Conservation (phyloP, 2,888 invertebrate species). For the Sphaerophoria taeniata region DNA sequence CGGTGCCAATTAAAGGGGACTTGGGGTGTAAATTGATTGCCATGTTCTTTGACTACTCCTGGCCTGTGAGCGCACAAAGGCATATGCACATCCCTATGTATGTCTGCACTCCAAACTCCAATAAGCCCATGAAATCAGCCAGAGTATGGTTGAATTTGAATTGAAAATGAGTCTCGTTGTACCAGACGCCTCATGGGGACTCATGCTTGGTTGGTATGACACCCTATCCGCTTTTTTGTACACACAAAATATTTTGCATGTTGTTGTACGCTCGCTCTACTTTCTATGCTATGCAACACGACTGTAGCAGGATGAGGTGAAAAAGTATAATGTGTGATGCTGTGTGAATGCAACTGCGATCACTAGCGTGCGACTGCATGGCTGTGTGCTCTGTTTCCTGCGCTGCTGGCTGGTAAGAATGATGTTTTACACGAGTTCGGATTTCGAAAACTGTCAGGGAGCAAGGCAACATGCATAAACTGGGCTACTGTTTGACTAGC, state of each 20-base stretch:
- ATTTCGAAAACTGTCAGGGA: conserved; percentile 73
- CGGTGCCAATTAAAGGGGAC: conserved; percentile 75
- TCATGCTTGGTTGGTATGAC: background rate
- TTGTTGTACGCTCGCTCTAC: conserved; percentile 68
- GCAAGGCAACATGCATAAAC: conserved; percentile 71
- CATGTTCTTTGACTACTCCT: conserved; percentile 68
- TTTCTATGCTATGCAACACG: conserved; percentile 56
- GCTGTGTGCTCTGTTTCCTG: conserved; percentile 46
- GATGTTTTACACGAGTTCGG: conserved; percentile 74
- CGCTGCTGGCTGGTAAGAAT: conserved; percentile 71
- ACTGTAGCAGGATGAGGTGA: conserved; percentile 41
- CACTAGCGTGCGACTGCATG: conserved; percentile 66
- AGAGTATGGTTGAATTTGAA: conserved; percentile 66
- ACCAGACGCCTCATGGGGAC: conserved; percentile 35
- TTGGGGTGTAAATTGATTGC: conserved; percentile 75
- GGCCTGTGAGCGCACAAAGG: conserved; percentile 9
- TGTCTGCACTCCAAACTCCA: conserved; percentile 61
- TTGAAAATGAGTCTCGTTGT: conserved; percentile 67
- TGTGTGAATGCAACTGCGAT: conserved; percentile 44
- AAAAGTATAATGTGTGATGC: conserved; percentile 12
- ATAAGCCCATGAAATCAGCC: conserved; percentile 32
- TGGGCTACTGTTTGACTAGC: conserved; percentile 74
- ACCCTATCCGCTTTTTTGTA: conserved; percentile 7
- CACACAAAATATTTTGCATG: conserved; percentile 42
- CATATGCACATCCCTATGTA: conserved; percentile 30